These are phyloP conservation scores for Oryzias curvinotus DNA, from an alignment of 2,113 vertebrate species.

Conservation along the genomic window DNA sequence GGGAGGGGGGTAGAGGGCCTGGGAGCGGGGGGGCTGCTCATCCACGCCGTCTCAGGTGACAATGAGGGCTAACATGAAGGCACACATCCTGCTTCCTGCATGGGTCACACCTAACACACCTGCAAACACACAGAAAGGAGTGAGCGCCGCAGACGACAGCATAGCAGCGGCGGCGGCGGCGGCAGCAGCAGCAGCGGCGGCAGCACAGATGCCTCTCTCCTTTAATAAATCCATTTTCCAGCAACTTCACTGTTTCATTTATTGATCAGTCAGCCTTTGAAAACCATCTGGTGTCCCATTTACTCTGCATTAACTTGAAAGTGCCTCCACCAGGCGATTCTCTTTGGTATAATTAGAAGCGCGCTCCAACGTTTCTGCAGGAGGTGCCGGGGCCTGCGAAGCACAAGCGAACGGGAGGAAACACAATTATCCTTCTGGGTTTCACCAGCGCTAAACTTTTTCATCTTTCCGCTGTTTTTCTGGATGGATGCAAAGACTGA, in stretches of 20 bases:
- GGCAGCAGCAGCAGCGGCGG: too few species aligned
- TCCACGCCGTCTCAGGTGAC: slow-evolving; percentile 89
- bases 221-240: slow-evolving; percentile 53
- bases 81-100: slow-evolving; percentile 89
- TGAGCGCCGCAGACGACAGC: background rate
- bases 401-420: slow-evolving; percentile 58
- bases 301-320: slow-evolving; percentile 74
- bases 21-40: slow-evolving; percentile 83
- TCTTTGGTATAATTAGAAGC: slow-evolving; percentile 73
- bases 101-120: slow-evolving; percentile 94
- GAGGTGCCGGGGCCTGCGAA: slow-evolving; percentile 62
- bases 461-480: slow-evolving; percentile 65
- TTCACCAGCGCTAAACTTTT: slow-evolving; percentile 77
- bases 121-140: slow-evolving; percentile 53
- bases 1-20: slow-evolving; percentile 71
- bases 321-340: slow-evolving; percentile 76
- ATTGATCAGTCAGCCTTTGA: slow-evolving; percentile 75
- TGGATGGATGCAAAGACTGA: slow-evolving; percentile 76
- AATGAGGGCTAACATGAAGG: slow-evolving; percentile 98
- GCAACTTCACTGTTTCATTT: slow-evolving; percentile 69
- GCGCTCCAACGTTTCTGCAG: slow-evolving; percentile 60
- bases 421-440: slow-evolving; percentile 64
- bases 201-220: slow-evolving; percentile 2
- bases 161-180: background rate
- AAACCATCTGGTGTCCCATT: slow-evolving; percentile 77